A percentile compares a stretch with the other conserved stretches of the same genome.
phyloP scores from a whole-genome alignment of 2,113 vertebrate species.

The Isurus oxyrinchus region DNA sequence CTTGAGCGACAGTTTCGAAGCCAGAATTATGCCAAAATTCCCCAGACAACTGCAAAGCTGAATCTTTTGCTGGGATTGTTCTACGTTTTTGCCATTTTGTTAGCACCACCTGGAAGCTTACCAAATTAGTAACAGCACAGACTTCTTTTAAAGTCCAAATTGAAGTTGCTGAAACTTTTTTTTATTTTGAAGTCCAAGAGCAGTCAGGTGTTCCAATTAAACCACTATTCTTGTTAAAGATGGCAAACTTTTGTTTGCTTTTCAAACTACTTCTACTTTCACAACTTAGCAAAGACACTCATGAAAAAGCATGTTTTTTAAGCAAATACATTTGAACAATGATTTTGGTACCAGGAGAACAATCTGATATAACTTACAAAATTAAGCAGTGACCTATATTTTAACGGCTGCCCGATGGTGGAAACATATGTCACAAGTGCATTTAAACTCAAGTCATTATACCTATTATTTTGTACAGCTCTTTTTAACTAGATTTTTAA shows the following conservation, averaged over 20 bases:
- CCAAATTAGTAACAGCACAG: slow-evolving; percentile 64
- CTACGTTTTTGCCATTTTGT: slow-evolving; percentile 83
- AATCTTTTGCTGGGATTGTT: slow-evolving; percentile 91
- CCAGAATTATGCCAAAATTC: slow-evolving; percentile 78
- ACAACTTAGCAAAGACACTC: background rate
- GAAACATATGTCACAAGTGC: background rate
- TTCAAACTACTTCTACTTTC: background rate
- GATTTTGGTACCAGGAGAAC: background rate
- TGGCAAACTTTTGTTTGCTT: background rate
- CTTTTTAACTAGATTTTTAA: background rate
- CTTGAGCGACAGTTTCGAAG: slow-evolving; percentile 88
- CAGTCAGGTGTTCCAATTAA: background rate
- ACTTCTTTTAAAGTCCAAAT: background rate
- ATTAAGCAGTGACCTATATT: background rate
- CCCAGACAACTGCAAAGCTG: slow-evolving; percentile 90
- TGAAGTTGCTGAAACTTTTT: background rate
- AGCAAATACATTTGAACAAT: background rate
- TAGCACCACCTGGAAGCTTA: slow-evolving; percentile 76
- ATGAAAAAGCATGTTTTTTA: background rate
- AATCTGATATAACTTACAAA: background rate
- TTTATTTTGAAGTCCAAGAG: background rate
- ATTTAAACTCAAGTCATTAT: background rate
- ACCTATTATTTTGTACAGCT: background rate
- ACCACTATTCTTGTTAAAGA: background rate
- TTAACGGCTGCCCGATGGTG: background rate